Evolutionary conservation across 2,888 invertebrate genomes (phyloP).

Genomic region (Agrenia bidenticulata): DNA sequence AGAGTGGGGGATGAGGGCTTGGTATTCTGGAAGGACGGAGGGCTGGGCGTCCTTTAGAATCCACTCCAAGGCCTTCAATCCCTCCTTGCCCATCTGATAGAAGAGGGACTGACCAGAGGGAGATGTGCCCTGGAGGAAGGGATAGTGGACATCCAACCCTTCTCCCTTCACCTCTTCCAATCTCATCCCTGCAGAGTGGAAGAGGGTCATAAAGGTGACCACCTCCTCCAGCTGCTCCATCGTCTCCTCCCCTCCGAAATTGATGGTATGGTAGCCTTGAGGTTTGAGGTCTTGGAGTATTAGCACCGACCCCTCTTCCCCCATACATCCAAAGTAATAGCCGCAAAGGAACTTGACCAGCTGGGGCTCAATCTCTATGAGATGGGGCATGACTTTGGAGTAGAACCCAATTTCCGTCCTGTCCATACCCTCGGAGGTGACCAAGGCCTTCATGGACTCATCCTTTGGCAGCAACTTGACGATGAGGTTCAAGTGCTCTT

Average conservation of each 20-base stretch:
- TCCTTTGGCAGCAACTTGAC: slow-evolving; percentile 44
- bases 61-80: slow-evolving; percentile 15
- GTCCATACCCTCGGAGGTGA: too few species aligned
- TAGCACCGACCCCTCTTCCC: slow-evolving; percentile 35
- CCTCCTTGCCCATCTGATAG: slow-evolving; percentile 17
- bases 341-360: slow-evolving; percentile 32
- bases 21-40: too few species aligned
- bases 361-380: slow-evolving; percentile 22
- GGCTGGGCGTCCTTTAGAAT: slow-evolving; percentile 21
- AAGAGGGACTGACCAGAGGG: not conserved
- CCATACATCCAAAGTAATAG: slow-evolving; percentile 26
- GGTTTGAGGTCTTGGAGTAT: slow-evolving; percentile 46
- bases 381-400: slow-evolving; percentile 17
- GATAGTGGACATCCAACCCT: too few species aligned
- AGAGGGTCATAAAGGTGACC: slow-evolving; percentile 36
- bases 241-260: slow-evolving; percentile 17
- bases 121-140: slow-evolving; percentile 24
- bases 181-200: slow-evolving; percentile 32
- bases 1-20: not conserved
- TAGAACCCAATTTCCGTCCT: slow-evolving; percentile 45
- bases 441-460: too few species aligned
- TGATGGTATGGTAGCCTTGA: slow-evolving; percentile 32
- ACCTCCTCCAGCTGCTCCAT: slow-evolving; percentile 26
- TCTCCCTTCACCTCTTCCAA: slow-evolving; percentile 26
- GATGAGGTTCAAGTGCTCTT: slow-evolving; percentile 25